phyloP scores from a whole-genome alignment of 2,113 vertebrate genomes.

The Platycercus adscitus region DNA sequence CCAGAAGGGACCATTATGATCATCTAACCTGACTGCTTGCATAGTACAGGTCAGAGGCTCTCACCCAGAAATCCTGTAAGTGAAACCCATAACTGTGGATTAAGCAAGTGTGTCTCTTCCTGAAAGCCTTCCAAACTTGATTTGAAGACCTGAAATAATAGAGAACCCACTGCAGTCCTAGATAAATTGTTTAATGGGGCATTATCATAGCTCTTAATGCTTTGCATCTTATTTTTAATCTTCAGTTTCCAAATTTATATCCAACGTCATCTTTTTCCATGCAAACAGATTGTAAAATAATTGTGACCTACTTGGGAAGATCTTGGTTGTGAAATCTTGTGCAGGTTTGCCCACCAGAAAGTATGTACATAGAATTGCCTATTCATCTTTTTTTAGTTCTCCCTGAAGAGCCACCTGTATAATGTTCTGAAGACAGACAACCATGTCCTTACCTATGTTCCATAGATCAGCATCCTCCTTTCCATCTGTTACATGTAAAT shows the following conservation, averaged over 20 bases:
- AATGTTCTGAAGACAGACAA: neutral
- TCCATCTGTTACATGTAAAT: neutral
- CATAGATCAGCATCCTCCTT: neutral
- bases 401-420: neutral
- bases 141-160: neutral
- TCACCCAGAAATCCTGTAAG: conserved; percentile 14
- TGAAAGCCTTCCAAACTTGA: conserved; percentile 11
- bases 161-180: neutral
- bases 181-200: neutral
- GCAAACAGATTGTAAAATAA: neutral
- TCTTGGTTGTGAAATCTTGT: neutral
- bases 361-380: neutral
- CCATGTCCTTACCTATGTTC: accelerated
- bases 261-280: neutral
- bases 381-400: neutral
- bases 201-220: neutral
- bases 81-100: conserved; percentile 17
- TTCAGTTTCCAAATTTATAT: neutral
- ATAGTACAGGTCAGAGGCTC: conserved; percentile 17
- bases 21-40: conserved; percentile 10
- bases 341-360: neutral
- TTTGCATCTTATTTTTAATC: neutral
- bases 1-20: conserved; percentile 16
- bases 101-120: neutral
- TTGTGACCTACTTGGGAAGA: neutral